Conservation (phyloP, 2,797 vertebrate species). For the Spinus pinus region DNA sequence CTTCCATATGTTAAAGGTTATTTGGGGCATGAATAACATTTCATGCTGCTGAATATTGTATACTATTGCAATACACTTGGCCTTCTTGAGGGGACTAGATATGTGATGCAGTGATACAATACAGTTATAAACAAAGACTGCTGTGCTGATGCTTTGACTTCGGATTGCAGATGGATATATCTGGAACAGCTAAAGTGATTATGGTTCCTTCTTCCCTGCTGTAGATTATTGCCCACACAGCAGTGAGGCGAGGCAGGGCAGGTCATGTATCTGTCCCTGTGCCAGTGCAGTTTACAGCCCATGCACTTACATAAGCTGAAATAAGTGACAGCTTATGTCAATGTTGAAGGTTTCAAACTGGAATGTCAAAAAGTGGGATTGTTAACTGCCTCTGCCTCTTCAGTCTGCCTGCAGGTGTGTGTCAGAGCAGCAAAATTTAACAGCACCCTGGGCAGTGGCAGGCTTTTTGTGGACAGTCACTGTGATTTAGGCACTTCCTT, state of each 20-base stretch:
- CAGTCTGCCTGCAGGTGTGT: not conserved
- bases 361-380: not conserved
- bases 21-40: not conserved
- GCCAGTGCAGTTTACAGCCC: not conserved
- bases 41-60: not conserved
- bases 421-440: not conserved
- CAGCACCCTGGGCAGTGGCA: not conserved
- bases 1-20: not conserved
- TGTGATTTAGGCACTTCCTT: accelerated
- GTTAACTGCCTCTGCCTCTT: not conserved
- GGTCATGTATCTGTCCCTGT: not conserved
- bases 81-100: not conserved
- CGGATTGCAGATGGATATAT: not conserved
- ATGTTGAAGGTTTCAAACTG: not conserved
- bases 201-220: not conserved
- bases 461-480: not conserved
- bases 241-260: not conserved
- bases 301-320: not conserved
- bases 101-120: accelerated
- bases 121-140: not conserved
- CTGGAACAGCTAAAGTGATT: slow-evolving; percentile 6
- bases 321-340: not conserved
- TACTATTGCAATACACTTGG: not conserved
- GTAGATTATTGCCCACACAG: not conserved
- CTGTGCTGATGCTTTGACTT: not conserved